Percentiles rank a stretch among this genome's conserved stretches.
phyloP scores from a whole-genome alignment of 2,888 invertebrate genomes.

The Hecatera dysodea region DNA sequence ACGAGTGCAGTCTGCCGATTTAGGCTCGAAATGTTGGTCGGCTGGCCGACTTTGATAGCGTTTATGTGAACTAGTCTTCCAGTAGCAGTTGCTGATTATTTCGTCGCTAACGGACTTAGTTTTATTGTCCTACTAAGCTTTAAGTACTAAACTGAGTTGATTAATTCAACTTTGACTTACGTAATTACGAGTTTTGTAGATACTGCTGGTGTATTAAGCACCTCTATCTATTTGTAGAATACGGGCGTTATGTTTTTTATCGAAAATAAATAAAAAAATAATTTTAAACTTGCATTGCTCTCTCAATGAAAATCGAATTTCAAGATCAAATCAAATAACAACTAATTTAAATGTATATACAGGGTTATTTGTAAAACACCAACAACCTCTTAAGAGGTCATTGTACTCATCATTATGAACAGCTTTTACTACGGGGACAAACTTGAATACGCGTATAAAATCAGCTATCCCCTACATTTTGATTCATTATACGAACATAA shows the following conservation, averaged over 20 bases:
- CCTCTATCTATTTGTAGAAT: too few relatives aligned
- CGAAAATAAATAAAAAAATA: too few relatives aligned
- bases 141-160: conserved; percentile 9
- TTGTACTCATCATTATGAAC: too few relatives aligned
- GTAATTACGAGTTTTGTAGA: neutral
- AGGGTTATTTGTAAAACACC: too few relatives aligned
- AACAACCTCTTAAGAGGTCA: too few relatives aligned
- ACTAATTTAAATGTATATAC: too few relatives aligned
- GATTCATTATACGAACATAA: too few relatives aligned
- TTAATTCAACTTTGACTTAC: conserved; percentile 3
- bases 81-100: conserved; percentile 2
- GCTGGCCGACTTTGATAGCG: conserved; percentile 36
- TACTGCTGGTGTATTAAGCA: neutral
- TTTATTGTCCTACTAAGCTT: neutral
- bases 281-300: conserved; percentile 4
- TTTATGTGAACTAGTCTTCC: conserved; percentile 30
- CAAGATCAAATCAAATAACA: too few relatives aligned
- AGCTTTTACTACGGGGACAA: too few relatives aligned
- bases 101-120: conserved; percentile 19
- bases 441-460: too few relatives aligned
- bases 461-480: too few relatives aligned
- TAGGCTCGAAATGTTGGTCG: conserved; percentile 10
- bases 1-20: conserved; percentile 20
- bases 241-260: neutral
- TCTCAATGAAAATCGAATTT: too few relatives aligned